Percentiles rank a stretch among this genome's conserved stretches.
These are phyloP conservation scores for Chelidonichthys spinosus DNA, from an alignment of 2,797 vertebrate species.

Conservation along the genomic window DNA sequence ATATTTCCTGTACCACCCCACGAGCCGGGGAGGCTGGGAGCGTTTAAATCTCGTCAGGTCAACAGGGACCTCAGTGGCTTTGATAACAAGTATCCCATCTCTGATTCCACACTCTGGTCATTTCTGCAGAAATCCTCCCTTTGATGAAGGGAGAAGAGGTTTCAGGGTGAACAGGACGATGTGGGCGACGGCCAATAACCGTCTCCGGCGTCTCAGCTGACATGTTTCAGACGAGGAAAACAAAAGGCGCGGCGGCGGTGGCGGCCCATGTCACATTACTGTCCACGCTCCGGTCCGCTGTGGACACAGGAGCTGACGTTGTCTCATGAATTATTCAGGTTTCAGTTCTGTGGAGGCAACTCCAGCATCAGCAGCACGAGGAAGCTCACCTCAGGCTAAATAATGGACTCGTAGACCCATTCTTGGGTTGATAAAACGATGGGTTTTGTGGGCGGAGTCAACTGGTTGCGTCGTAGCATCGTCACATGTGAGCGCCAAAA, in stretches of 20 bases:
- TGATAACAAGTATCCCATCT: slow-evolving; percentile 69
- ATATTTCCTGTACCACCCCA: slow-evolving; percentile 59
- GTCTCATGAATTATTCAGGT: slow-evolving; percentile 72
- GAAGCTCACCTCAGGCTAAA: slow-evolving; percentile 44
- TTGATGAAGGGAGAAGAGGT: slow-evolving; percentile 38
- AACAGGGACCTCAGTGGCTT: slow-evolving; percentile 64
- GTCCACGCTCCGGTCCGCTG: slow-evolving; percentile 33
- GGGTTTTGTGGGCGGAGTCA: no score
- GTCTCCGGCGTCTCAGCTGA: slow-evolving; percentile 17
- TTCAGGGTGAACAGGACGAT: slow-evolving; percentile 41
- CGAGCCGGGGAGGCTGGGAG: slow-evolving; percentile 58
- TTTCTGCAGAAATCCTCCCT: slow-evolving; percentile 49
- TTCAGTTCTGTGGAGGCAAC: slow-evolving; percentile 39
- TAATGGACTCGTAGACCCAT: slow-evolving; percentile 35
- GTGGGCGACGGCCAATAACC: slow-evolving; percentile 6
- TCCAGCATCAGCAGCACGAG: slow-evolving; percentile 24
- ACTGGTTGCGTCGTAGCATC: no score
- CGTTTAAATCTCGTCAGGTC: slow-evolving; percentile 74
- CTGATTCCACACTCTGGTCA: slow-evolving; percentile 58
- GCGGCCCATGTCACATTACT: slow-evolving; percentile 25
- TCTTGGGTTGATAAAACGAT: no score
- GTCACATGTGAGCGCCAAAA: no score
- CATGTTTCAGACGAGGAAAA: slow-evolving; percentile 31
- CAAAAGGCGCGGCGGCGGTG: slow-evolving; percentile 28
- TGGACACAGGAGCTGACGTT: slow-evolving; percentile 40